phyloP scores from a whole-genome alignment of 2,113 vertebrate species.

The Furnarius figulus region DNA sequence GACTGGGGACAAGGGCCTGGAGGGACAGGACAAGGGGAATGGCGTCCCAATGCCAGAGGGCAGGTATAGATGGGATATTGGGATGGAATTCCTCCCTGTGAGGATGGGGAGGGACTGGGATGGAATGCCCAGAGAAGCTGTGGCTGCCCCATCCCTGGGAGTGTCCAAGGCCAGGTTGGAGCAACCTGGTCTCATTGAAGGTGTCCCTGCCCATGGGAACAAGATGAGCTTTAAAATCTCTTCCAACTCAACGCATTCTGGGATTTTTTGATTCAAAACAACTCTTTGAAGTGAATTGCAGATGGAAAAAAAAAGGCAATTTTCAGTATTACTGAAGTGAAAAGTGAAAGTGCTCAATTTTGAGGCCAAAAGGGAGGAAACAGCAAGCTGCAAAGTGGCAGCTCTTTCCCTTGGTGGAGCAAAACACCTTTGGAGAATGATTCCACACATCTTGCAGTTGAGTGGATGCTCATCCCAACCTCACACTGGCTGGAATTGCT shows the following conservation, averaged over 20 bases:
- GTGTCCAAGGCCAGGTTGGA: rapidly evolving
- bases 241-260: not conserved
- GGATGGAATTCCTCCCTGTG: rapidly evolving
- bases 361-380: not conserved
- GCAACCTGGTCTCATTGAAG: rapidly evolving
- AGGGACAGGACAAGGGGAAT: not conserved
- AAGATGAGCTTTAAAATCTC: not conserved
- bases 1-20: not conserved
- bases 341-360: not conserved
- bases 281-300: not conserved
- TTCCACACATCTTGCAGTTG: not conserved
- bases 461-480: not conserved
- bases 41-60: not conserved
- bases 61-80: not conserved
- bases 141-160: not conserved
- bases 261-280: not conserved
- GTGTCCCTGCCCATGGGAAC: rapidly evolving
- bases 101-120: not conserved
- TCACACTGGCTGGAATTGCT: not conserved
- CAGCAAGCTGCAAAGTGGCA: not conserved
- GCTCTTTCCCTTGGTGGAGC: not conserved
- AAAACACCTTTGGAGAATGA: not conserved
- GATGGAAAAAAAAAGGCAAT: not conserved
- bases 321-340: not conserved
- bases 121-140: not conserved